Evolutionary conservation across 2,888 invertebrate genomes (phyloP), one percentile per base, ranked within the genome.

Genomic region (Xanthostigma xanthostigma): DNA sequence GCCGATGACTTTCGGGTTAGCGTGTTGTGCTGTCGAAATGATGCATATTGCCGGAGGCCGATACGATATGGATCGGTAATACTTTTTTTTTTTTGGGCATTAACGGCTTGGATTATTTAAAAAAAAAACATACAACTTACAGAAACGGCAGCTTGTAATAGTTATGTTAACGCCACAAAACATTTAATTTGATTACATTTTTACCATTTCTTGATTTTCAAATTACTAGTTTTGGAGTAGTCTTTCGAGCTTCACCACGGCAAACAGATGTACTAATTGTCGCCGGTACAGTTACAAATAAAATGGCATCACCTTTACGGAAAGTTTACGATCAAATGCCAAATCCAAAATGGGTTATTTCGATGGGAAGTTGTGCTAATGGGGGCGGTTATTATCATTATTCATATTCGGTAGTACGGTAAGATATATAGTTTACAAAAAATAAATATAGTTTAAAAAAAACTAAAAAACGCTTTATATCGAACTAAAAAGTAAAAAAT

Each of bases 371-470:
- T 56, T 84, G 84, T 67, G 83, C 84, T 34, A 84, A 84, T 64
- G 82, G 82, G 12, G 83, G 84, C 14, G 84, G 82, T 12, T 84
- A 84, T 62, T 84, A 84, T 62, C 83, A 84, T 62, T 84, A 84
- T 62, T 81, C 84, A 0, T 84, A 84, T 61, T 73, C 81, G 11
- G 84, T 85, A 8, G 79, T 85, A 2, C 57, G 57, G 57, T 57
- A 50, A 44, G 47, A 38, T 3, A n/a, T 40, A 6, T 13, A 41
- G 17, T 17, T 17, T 17, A 3, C 17, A 27, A 27, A 5, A 27
- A 27, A 27, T 27, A n/a, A n/a, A n/a, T n/a, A n/a, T n/a, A n/a
- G n/a, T n/a, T n/a, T n/a, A n/a, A n/a, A n/a, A n/a, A n/a, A n/a
- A n/a, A n/a, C n/a, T n/a, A n/a, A n/a, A n/a, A n/a, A n/a, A n/a